Conservation (phyloP, 2,888 invertebrate genomes). For the Archips crataeganus region DNA sequence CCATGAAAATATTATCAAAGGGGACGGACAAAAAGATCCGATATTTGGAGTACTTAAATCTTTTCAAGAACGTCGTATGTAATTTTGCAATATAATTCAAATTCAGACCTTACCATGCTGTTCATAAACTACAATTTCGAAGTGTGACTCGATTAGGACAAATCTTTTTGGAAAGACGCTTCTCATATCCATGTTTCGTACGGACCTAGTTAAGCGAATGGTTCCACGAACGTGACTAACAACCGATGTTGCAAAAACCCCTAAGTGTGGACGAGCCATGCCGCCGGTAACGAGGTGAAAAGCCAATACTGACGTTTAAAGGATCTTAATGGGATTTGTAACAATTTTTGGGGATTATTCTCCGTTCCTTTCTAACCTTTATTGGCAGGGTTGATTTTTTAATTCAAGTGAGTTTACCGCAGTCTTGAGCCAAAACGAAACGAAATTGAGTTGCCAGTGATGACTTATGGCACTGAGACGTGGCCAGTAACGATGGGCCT, state of each 20-base stretch:
- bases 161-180: background rate
- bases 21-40: background rate
- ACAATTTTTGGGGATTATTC: background rate
- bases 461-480: no score
- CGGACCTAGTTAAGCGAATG: conserved; percentile 31
- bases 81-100: background rate
- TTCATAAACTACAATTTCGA: background rate
- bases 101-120: background rate
- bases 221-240: conserved; percentile 38
- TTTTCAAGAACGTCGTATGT: background rate
- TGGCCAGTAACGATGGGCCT: no score
- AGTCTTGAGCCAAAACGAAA: no score
- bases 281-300: conserved; percentile 29
- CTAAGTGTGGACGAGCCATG: conserved; percentile 25
- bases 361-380: background rate
- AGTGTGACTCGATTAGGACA: background rate
- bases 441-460: no score
- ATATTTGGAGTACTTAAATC: background rate
- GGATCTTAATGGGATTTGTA: background rate
- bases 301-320: conserved; percentile 21
- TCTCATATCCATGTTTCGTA: conserved; percentile 9
- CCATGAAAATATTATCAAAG: background rate
- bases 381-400: no score
- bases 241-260: conserved; percentile 37
- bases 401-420: no score